These are phyloP conservation scores for Xenops minutus DNA, from an alignment of 2,797 vertebrate genomes.

Conservation along the genomic window DNA sequence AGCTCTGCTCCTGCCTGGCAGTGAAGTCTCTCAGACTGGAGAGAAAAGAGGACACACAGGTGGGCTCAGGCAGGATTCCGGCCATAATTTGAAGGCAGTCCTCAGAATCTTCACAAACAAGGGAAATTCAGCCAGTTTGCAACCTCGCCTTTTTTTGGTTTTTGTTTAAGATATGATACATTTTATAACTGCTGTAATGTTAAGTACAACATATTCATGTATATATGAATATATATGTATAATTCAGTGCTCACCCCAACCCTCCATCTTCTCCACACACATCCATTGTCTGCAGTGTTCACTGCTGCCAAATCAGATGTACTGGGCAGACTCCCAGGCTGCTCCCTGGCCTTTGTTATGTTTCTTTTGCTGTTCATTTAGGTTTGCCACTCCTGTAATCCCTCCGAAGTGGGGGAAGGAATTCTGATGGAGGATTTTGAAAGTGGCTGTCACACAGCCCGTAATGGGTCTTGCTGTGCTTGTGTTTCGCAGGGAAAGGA, in stretches of 20 bases:
- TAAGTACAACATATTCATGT: neutral
- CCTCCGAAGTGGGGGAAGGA: neutral
- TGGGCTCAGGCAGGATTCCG: neutral
- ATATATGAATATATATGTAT: neutral
- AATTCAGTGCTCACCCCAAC: neutral
- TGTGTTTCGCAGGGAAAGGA: constrained; percentile 87
- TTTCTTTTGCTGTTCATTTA: neutral
- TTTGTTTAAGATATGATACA: neutral
- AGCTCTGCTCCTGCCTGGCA: neutral
- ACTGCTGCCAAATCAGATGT: neutral
- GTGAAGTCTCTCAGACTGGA: neutral
- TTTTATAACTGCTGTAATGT: neutral
- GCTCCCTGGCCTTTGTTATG: neutral
- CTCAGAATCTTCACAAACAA: neutral
- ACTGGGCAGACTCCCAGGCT: neutral
- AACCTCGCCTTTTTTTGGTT: neutral
- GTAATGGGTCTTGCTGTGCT: neutral
- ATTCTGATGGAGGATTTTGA: neutral
- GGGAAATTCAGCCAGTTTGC: neutral
- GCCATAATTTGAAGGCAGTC: neutral
- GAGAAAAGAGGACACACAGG: neutral
- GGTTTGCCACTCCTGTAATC: neutral
- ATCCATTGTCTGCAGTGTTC: neutral
- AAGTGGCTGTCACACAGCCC: neutral
- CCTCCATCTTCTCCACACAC: neutral